Evolutionary conservation across 2,888 invertebrate species (phyloP).

Genomic region (Apamea anceps): DNA sequence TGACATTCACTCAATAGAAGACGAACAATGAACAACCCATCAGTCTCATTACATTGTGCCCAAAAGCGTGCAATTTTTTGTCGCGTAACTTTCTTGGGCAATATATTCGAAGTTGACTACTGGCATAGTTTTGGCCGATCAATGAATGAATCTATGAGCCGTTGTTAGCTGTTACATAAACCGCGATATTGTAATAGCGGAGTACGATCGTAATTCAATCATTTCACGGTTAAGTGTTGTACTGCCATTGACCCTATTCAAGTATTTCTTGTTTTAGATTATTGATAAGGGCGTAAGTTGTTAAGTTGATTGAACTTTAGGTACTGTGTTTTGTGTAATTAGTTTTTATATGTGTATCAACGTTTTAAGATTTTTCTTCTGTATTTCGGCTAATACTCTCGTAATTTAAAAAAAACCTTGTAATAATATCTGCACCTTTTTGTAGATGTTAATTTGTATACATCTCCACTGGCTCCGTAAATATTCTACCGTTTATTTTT

Average conservation of each 20-base stretch:
- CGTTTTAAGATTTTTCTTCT: too few species aligned
- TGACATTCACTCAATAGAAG: slow-evolving; percentile 36
- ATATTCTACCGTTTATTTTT: background rate
- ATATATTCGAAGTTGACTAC: slow-evolving; percentile 28
- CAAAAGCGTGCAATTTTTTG: slow-evolving; percentile 38
- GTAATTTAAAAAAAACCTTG: background rate
- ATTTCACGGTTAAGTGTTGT: slow-evolving; percentile 61
- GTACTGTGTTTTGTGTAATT: background rate
- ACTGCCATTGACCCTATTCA: slow-evolving; percentile 66
- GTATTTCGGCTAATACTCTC: background rate
- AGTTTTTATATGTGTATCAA: background rate
- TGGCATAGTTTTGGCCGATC: slow-evolving; percentile 52
- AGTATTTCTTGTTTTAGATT: slow-evolving; percentile 55
- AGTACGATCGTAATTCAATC: slow-evolving; percentile 64
- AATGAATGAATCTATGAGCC: slow-evolving; percentile 63
- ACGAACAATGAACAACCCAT: slow-evolving; percentile 33
- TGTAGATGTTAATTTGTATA: background rate
- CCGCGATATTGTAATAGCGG: slow-evolving; percentile 53
- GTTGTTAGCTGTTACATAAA: slow-evolving; percentile 58
- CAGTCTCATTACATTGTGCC: slow-evolving; percentile 19
- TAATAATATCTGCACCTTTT: background rate
- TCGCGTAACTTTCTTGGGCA: slow-evolving; percentile 53
- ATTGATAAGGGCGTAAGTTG: slow-evolving; percentile 46
- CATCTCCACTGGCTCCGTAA: background rate
- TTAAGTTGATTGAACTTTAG: slow-evolving; percentile 37